Percentiles rank a stretch among this genome's conserved stretches.
phyloP scores from a whole-genome alignment of 64 coral and sea anemone species.

The Trachythela sp. region DNA sequence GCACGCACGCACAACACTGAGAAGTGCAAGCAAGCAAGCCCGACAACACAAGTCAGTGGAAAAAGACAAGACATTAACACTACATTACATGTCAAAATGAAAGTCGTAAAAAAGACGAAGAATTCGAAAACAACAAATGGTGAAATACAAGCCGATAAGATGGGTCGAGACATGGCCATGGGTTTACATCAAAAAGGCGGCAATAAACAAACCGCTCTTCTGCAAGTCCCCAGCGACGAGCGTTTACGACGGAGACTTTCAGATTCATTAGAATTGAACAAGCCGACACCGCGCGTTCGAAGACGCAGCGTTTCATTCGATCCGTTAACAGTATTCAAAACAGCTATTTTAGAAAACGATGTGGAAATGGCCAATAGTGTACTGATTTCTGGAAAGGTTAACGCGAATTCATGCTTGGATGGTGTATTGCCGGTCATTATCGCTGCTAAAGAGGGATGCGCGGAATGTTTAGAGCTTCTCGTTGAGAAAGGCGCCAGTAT shows the following conservation, averaged over 20 bases:
- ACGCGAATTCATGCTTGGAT: slow-evolving; percentile 62
- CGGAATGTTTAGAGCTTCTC: slow-evolving; percentile 61
- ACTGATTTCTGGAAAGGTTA: slow-evolving; percentile 55
- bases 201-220: neutral
- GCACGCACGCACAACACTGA: neutral
- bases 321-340: slow-evolving; percentile 67
- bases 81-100: neutral
- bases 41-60: neutral
- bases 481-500: slow-evolving; percentile 63
- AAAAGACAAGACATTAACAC: neutral
- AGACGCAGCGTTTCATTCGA: slow-evolving; percentile 76
- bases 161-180: too few relatives aligned
- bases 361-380: slow-evolving; percentile 51
- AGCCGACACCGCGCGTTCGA: neutral
- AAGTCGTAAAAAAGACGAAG: neutral
- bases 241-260: neutral
- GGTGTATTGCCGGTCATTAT: slow-evolving; percentile 70
- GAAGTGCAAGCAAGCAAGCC: neutral
- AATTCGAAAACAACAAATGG: neutral
- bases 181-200: neutral
- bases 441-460: slow-evolving; percentile 69
- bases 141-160: neutral
- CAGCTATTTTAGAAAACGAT: slow-evolving; percentile 75
- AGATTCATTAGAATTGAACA: neutral
- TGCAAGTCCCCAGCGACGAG: neutral